phyloP scores from a whole-genome alignment of 2,113 vertebrate genomes.

The Tiliqua scincoides region DNA sequence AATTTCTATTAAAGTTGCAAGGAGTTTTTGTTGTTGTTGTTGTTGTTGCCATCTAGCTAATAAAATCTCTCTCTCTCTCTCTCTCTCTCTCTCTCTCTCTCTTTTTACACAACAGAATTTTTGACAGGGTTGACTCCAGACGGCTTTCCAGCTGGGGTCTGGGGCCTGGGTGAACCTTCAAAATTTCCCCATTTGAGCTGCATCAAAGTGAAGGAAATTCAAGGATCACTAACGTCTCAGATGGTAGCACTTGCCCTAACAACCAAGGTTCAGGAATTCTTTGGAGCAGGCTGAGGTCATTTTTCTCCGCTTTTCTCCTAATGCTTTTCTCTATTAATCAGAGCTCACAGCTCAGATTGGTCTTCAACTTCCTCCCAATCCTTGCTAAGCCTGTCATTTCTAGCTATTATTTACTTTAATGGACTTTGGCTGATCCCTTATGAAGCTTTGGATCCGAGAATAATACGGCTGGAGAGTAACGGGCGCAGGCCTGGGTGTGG shows the following conservation, averaged over 20 bases:
- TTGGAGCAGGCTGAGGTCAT: constrained; percentile 95
- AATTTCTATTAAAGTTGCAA: constrained; percentile 43
- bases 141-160: constrained; percentile 85
- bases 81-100: constrained; percentile 25
- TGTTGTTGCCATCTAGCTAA: constrained; percentile 81
- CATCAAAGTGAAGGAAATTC: constrained; percentile 96
- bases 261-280: constrained; percentile 98
- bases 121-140: constrained; percentile 88
- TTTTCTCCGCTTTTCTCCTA: constrained; percentile 88
- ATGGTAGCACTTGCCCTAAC: constrained; percentile 94
- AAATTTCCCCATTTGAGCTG: constrained; percentile 89
- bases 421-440: constrained; percentile 99
- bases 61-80: constrained; percentile 74
- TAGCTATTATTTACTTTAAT: constrained; percentile 99
- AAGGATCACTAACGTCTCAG: constrained; percentile 95
- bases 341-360: constrained; percentile 98
- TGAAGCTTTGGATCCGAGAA: constrained; percentile 99
- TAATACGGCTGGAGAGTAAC: constrained; percentile 97
- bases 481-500: constrained; percentile 92
- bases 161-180: constrained; percentile 85
- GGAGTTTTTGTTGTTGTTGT: constrained; percentile 41
- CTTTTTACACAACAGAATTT: constrained; percentile 84
- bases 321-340: constrained; percentile 99
- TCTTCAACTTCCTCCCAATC: constrained; percentile 99
- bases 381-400: constrained; percentile 99